phyloP scores from a whole-genome alignment of 2,113 vertebrate genomes.

The Chloropsis hardwickii region DNA sequence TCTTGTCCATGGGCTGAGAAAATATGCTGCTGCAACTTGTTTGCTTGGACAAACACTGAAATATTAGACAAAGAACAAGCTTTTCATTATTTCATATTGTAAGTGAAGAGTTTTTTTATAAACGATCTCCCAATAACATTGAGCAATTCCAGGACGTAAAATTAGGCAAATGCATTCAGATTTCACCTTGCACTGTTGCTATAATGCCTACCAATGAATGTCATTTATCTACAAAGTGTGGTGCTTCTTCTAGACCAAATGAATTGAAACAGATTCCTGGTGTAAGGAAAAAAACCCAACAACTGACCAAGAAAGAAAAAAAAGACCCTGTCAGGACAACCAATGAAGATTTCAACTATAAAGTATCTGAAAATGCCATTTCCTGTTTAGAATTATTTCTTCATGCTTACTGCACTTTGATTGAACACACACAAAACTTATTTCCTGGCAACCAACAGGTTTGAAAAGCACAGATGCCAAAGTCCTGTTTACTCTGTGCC shows the following conservation, averaged over 20 bases:
- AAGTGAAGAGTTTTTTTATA: neutral
- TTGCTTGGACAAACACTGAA: constrained; percentile 98
- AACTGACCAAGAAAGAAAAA: neutral
- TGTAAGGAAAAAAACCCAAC: neutral
- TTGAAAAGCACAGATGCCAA: constrained; percentile 63
- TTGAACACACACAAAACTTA: constrained; percentile 50
- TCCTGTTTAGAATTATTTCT: constrained; percentile 57
- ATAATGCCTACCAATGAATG: neutral
- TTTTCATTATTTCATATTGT: constrained; percentile 11
- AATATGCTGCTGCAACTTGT: constrained; percentile 99
- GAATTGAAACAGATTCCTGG: neutral
- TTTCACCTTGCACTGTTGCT: constrained; percentile 11
- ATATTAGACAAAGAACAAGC: constrained; percentile 48
- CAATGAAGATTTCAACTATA: constrained; percentile 20
- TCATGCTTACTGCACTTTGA: constrained; percentile 19
- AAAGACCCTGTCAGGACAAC: neutral
- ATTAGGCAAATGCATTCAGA: neutral
- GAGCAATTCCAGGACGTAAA: constrained; percentile 30
- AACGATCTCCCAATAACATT: neutral
- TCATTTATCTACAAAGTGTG: neutral
- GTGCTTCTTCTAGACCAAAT: neutral
- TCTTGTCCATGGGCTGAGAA: constrained; percentile 99
- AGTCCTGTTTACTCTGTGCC: constrained; percentile 66
- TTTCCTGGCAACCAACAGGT: constrained; percentile 69
- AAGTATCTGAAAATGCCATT: constrained; percentile 43